phyloP scores from a whole-genome alignment of 2,797 vertebrate genomes.

The Siniperca undulata region DNA sequence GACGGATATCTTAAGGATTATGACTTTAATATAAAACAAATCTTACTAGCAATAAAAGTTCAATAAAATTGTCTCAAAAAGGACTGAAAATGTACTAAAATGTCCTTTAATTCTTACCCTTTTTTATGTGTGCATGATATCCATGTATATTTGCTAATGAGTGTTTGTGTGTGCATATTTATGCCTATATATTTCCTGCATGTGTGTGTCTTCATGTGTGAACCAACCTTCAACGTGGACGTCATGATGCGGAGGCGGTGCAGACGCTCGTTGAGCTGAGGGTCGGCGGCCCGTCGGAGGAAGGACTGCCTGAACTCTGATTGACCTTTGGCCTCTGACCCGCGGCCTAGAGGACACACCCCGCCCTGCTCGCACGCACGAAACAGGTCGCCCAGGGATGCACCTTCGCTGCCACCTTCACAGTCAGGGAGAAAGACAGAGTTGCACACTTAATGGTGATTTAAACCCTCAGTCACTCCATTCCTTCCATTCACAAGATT shows the following conservation, averaged over 20 bases:
- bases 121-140: neutral
- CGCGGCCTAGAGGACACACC: conserved; percentile 92
- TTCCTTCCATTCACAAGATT: neutral
- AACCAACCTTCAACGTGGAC: conserved; percentile 96
- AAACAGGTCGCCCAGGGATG: conserved; percentile 95
- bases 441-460: neutral
- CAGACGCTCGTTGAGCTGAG: conserved; percentile 96
- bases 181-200: neutral
- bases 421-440: conserved; percentile 15
- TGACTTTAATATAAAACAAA: neutral
- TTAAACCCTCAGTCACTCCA: neutral
- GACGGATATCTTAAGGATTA: conserved; percentile 14
- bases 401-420: conserved; percentile 85
- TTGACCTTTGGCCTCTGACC: conserved; percentile 70
- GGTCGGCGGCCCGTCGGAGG: conserved; percentile 93
- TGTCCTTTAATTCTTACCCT: neutral
- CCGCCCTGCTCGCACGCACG: conserved; percentile 94
- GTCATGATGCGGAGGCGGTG: conserved; percentile 96
- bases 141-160: neutral
- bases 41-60: neutral
- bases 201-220: neutral
- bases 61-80: neutral
- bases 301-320: conserved; percentile 94
- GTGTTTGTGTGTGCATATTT: neutral
- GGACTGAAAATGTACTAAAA: neutral